Evolutionary conservation across 2,888 invertebrate genomes (phyloP), one percentile per base, ranked within the genome.

Genomic region (Platynereis dumerilii): DNA sequence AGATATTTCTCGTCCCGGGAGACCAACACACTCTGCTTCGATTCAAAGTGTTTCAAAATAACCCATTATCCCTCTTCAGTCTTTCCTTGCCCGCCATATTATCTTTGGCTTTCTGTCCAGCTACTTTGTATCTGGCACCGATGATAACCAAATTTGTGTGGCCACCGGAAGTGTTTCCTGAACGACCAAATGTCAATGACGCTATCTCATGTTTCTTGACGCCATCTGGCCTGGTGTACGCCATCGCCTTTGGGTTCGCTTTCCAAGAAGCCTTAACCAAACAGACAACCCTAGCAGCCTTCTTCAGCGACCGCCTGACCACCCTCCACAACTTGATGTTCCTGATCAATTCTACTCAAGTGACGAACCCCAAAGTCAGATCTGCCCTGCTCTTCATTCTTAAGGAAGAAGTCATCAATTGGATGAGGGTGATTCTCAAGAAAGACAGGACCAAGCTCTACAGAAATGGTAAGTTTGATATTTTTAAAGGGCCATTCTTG

Each of bases 11-110:
- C 12, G 34, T 5, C 12, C 34, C 34, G 34, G 12, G 34, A 7
- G 34, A 34, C 12, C 34, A 34, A 34, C 34, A 34, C 12, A 34
- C 34, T 34, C 34, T 34, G 34, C 12, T 34, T n/a, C 5, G 48
- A 20, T 48, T 48, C 48, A 48, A 48, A 20, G 48, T n/a, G n/a
- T 48, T n/a, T n/a, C 48, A 48, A n/a, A 48, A 48, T n/a, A 48
- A 48, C n/a, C 48, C 48, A 48, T 3, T 20, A 5, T 5, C n/a
- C 22, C n/a, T 48, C n/a, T 48, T 48, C 7, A 48, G 3, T 3
- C 7, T 48, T 3, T 48, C 48, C 7, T 7, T 22, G 22, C 48
- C 48, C 3, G 48, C 48, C 22, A 20, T 48, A 12, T 20, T 48
- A n/a, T 48, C 48, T 5, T 22, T 48, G 20, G 48, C 7, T 20